Evolutionary conservation across 1,140 invertebrate species (phyloP).

Genomic region (Lethrus apterus): DNA sequence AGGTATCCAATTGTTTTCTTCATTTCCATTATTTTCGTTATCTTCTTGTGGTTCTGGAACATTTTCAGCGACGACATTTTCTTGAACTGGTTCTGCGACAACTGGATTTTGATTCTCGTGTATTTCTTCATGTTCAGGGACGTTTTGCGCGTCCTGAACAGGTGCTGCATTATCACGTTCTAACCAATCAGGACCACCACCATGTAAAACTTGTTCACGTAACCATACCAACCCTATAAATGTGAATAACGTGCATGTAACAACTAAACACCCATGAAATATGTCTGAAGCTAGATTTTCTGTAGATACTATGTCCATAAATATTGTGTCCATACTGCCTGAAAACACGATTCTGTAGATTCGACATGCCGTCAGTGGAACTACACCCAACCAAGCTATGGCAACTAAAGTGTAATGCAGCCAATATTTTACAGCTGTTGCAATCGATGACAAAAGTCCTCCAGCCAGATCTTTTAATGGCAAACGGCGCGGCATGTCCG

Average conservation of each 20-base stretch:
- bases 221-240: conserved; percentile 97
- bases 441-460: conserved; percentile 81
- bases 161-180: conserved; percentile 53
- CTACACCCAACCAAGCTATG: conserved; percentile 94
- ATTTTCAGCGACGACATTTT: conserved; percentile 12
- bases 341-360: conserved; percentile 85
- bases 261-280: conserved; percentile 94
- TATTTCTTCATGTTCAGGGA: conserved; percentile 18
- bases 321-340: conserved; percentile 80
- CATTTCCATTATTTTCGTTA: conserved; percentile 50
- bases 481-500: conserved; percentile 95
- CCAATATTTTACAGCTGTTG: conserved; percentile 91
- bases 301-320: conserved; percentile 86
- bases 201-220: conserved; percentile 94
- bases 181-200: conserved; percentile 92
- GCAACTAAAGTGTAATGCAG: conserved; percentile 94
- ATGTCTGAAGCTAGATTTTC: conserved; percentile 91
- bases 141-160: conserved; percentile 29
- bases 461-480: conserved; percentile 77
- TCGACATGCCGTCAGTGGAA: conserved; percentile 93
- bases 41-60: conserved; percentile 23
- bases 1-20: conserved; percentile 95
- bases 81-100: conserved; percentile 26
- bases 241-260: conserved; percentile 91
- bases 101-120: conserved; percentile 27